Percentiles rank a stretch among this genome's conserved stretches.
These are phyloP conservation scores for Cervus canadensis DNA, from an alignment of 2,113 vertebrate species.

Conservation along the genomic window DNA sequence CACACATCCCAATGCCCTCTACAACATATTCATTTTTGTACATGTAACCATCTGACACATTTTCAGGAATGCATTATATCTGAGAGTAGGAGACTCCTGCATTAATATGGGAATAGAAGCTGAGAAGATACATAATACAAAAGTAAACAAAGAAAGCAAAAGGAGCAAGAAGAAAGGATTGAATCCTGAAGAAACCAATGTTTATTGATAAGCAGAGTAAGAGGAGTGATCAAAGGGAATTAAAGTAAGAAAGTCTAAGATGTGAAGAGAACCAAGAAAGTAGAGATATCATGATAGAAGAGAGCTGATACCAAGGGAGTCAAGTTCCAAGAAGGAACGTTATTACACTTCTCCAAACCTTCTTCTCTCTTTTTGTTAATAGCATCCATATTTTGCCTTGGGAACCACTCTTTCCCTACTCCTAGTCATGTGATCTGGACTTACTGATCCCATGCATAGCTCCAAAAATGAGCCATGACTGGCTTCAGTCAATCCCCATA, in stretches of 20 bases:
- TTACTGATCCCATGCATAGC: not conserved
- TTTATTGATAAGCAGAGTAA: not conserved
- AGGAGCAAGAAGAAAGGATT: not conserved
- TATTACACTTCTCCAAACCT: not conserved
- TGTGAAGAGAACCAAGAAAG: not conserved
- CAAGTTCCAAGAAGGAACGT: not conserved
- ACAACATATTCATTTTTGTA: slow-evolving; percentile 8
- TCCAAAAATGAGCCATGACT: not conserved
- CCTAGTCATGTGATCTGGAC: not conserved
- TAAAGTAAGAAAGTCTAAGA: not conserved
- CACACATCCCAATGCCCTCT: not conserved
- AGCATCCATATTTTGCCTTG: not conserved
- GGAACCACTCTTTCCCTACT: not conserved
- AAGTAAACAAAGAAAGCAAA: not conserved
- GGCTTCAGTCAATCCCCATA: not conserved
- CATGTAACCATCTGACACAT: not conserved
- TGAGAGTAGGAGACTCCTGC: not conserved
- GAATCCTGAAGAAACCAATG: not conserved
- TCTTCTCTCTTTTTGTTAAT: not conserved
- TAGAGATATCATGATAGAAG: not conserved
- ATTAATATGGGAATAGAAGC: not conserved
- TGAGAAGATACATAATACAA: not conserved
- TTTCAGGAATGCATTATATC: slow-evolving; percentile 11
- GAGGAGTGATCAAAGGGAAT: not conserved
- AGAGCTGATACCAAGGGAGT: not conserved